A percentile compares a stretch with the other conserved stretches of the same genome.
Conservation (phyloP, 2,888 invertebrate species). For the Dryobota labecula region DNA sequence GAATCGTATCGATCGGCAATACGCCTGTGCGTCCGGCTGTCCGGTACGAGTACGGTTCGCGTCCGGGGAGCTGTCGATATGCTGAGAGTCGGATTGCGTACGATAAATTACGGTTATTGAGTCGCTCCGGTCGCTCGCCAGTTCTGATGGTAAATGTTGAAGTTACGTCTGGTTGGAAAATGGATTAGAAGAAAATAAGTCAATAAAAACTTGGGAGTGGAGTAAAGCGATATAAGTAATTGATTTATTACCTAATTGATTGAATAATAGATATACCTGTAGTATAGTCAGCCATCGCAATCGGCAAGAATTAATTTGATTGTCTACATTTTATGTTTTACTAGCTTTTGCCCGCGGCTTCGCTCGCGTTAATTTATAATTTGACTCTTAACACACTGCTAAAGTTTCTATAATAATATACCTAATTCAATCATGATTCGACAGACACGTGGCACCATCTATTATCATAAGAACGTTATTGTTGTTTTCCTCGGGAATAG, state of each 20-base stretch:
- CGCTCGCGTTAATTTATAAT: no score
- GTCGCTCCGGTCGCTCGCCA: slow-evolving; percentile 12
- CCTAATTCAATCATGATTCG: no score
- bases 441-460: no score
- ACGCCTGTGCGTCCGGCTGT: slow-evolving; percentile 26
- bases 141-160: background rate
- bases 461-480: no score
- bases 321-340: no score
- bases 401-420: no score
- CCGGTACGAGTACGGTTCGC: slow-evolving; percentile 30
- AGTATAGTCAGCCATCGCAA: no score
- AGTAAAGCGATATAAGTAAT: background rate
- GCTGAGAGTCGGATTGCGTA: slow-evolving; percentile 27
- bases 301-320: no score
- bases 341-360: no score
- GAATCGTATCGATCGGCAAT: slow-evolving; percentile 33
- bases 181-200: slow-evolving; percentile 1
- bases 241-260: background rate
- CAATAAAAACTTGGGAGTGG: background rate
- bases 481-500: no score
- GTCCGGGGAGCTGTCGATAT: slow-evolving; percentile 36
- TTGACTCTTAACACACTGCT: no score
- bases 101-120: slow-evolving; percentile 43
- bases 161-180: background rate
- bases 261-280: no score